Evolutionary conservation across 2,888 invertebrate genomes (phyloP).

Genomic region (Stegophylla sp.): DNA sequence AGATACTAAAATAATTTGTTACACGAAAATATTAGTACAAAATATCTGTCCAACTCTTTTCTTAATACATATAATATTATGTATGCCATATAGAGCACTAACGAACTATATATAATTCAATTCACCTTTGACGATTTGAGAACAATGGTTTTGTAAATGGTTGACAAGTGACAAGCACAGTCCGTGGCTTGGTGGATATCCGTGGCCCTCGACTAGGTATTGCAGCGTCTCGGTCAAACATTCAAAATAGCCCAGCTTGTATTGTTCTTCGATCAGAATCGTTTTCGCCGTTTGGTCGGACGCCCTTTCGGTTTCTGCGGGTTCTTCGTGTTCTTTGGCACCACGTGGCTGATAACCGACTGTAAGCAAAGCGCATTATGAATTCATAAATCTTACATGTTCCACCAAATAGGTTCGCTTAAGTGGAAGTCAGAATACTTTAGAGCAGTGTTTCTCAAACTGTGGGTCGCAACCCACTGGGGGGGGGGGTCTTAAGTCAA

Average conservation of each 20-base stretch:
- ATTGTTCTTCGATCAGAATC: conserved; percentile 66
- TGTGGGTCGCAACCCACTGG: too few relatives aligned
- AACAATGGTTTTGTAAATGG: conserved; percentile 85
- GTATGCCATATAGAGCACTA: too few relatives aligned
- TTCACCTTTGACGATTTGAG: conserved; percentile 68
- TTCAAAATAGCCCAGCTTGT: conserved; percentile 86
- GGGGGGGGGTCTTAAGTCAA: too few relatives aligned
- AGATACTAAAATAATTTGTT: too few relatives aligned
- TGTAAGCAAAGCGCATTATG: not conserved
- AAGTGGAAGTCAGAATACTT: too few relatives aligned
- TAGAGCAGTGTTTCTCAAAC: too few relatives aligned
- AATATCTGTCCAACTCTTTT: too few relatives aligned
- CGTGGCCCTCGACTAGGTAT: conserved; percentile 86
- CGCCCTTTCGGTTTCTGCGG: conserved; percentile 3
- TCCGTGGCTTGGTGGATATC: conserved; percentile 79
- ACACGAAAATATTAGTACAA: too few relatives aligned
- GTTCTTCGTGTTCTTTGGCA: not conserved
- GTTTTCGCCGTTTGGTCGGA: conserved; percentile 7
- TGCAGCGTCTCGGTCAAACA: conserved; percentile 88
- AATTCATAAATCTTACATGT: not conserved
- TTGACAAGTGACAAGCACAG: conserved; percentile 80
- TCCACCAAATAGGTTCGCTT: not conserved
- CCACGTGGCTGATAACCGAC: not conserved
- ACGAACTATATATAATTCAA: too few relatives aligned
- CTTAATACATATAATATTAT: too few relatives aligned